A percentile compares a stretch with the other conserved stretches of the same genome.
Conservation (phyloP, 2,888 invertebrate genomes). For the Rotaria sp. region DNA sequence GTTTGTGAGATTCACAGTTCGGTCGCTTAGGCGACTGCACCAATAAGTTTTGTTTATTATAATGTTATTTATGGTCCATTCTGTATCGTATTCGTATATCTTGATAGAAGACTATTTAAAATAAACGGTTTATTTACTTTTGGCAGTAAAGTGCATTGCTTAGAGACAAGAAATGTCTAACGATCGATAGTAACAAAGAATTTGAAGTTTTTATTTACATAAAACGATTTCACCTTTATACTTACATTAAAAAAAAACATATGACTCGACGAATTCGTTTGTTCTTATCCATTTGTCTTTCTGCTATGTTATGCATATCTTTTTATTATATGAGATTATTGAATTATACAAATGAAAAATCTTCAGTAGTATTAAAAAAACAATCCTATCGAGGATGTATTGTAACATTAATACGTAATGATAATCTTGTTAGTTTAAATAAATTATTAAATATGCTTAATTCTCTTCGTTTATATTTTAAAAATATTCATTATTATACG, state of each 20-base stretch:
- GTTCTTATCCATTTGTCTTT: background rate
- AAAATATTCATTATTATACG: background rate
- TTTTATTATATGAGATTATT: background rate
- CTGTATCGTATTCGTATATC: no score
- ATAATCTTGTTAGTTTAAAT: slow-evolving; percentile 1
- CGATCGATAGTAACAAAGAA: background rate
- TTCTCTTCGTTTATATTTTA: background rate
- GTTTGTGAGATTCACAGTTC: no score
- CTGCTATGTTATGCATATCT: background rate
- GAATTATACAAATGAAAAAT: background rate
- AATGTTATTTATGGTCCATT: no score
- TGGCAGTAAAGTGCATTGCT: background rate
- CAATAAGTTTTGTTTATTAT: no score
- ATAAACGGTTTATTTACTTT: background rate
- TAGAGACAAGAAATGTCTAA: background rate
- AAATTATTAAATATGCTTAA: slow-evolving; percentile 14
- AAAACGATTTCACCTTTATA: background rate
- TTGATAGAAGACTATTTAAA: no score
- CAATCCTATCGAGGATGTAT: background rate
- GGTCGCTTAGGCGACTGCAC: no score
- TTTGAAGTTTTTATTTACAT: background rate
- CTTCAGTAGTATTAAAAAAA: background rate
- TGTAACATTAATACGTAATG: background rate
- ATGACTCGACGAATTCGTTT: background rate
- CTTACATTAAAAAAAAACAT: background rate